Percentiles rank a stretch among this genome's conserved stretches.
Evolutionary conservation across 2,888 invertebrate species (phyloP).

Genomic region (Blomia tropicalis): DNA sequence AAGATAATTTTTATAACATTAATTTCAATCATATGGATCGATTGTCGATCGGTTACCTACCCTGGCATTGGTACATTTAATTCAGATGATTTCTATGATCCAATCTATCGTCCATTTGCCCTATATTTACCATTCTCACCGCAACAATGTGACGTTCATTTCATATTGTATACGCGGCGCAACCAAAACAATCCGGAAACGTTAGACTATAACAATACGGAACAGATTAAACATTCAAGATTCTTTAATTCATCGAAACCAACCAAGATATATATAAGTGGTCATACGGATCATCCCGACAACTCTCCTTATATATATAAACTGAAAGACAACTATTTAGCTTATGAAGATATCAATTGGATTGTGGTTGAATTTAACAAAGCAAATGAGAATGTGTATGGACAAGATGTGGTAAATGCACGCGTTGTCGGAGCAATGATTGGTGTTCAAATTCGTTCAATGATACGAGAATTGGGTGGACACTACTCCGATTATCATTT

Average conservation of each 20-base stretch:
- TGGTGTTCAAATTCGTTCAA: conserved; percentile 30
- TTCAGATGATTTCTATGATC: not conserved
- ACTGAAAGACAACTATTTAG: conserved; percentile 21
- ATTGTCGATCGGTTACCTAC: not conserved
- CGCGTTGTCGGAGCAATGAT: conserved; percentile 36
- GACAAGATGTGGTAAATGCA: conserved; percentile 33
- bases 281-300: conserved; percentile 27
- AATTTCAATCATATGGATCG: too few relatives aligned
- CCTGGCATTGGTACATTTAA: not conserved
- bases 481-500: conserved; percentile 18
- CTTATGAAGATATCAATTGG: not conserved
- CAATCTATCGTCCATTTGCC: not conserved
- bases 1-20: too few relatives aligned
- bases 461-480: conserved; percentile 22
- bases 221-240: not conserved
- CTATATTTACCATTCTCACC: not conserved
- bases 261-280: conserved; percentile 29
- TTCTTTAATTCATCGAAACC: conserved; percentile 21
- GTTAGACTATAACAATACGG: not conserved
- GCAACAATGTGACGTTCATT: not conserved
- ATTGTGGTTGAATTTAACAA: conserved; percentile 20
- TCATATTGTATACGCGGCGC: not conserved
- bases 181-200: not conserved
- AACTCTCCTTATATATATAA: conserved; percentile 27
- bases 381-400: conserved; percentile 31